Base-by-base conservation (phyloP, 2,888 invertebrate genomes). In the Macrophya annulata region DNA sequence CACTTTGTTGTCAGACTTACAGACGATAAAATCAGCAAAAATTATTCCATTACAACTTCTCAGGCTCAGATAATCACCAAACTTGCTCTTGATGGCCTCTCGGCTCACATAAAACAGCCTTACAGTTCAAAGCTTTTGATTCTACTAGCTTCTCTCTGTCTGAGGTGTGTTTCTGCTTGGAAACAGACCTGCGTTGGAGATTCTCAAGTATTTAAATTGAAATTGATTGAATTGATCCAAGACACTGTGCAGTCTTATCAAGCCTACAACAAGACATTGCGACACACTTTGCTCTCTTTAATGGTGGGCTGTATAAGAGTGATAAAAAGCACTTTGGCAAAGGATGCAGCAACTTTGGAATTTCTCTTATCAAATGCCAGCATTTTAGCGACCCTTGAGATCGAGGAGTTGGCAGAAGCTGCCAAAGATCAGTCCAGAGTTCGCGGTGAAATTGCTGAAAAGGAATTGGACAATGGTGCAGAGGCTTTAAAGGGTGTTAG, bases 1-100 rank as follows among this genome's bases (percentile, higher is more conserved):
- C 91, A 93, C 71, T 89, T 93, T n/a, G 88, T 93, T 17, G 93
- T 93, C 0, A 90, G 91, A n/a, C 87, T 93, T 3, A 93, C 93
- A 0, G 92, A 93, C 37, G 91, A 91, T 5, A 90, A 92, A 65
- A 90, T 92, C 3, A 86, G 89, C 0, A 90, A 89, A 8, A 90
- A 88, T 76, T 90, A 90, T 85, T 87, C 89, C 0, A 88, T 92
- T 25, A 87, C 87, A 17, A 87, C 89, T 5, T 85, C 88, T 0
- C 92, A 92, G 79, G 90, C 91, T 8, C 89, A 90, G 31, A 81
- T 90, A 0, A 91, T 92, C 72, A 92, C 91, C 0, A 89, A 88
- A 82, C 87, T 91, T 4, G 90, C 91, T 0, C 86, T 93, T n/a
- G 89, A 91, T 4, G 90, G 91, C 1, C 85, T 93, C 10, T 86